Conservation (phyloP, 1,140 invertebrate genomes). For the Thalassaphorura encarpata region DNA sequence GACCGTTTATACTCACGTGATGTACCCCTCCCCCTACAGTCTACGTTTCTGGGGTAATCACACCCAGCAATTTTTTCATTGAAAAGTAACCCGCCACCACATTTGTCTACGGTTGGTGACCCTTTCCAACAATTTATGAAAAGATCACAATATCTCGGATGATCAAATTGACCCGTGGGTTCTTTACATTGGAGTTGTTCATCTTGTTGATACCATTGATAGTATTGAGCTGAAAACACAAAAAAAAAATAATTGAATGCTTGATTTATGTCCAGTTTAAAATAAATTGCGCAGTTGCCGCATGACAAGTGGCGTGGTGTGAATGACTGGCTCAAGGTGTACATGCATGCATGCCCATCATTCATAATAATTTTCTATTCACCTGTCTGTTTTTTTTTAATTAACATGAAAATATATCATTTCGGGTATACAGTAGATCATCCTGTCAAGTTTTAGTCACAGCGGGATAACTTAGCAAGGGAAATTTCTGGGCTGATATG, state of each 20-base stretch:
- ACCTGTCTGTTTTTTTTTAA: too few relatives aligned
- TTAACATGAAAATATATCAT: too few relatives aligned
- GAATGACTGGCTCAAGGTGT: too few relatives aligned
- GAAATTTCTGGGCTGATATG: too few relatives aligned
- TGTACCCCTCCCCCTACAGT: conserved; percentile 18
- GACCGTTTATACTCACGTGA: conserved; percentile 23
- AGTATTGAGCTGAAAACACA: too few relatives aligned
- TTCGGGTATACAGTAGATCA: too few relatives aligned
- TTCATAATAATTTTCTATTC: neutral
- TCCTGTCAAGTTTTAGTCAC: too few relatives aligned
- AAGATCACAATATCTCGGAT: conserved; percentile 26
- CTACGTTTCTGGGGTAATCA: conserved; percentile 25
- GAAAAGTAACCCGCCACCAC: conserved; percentile 20
- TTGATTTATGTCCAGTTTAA: too few relatives aligned
- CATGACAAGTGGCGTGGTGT: too few relatives aligned
- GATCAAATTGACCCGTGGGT: conserved; percentile 20
- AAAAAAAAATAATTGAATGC: too few relatives aligned
- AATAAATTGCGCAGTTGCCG: too few relatives aligned
- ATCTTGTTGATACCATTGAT: neutral
- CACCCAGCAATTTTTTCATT: conserved; percentile 19
- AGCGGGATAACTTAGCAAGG: too few relatives aligned
- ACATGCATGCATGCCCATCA: neutral
- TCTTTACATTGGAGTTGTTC: neutral
- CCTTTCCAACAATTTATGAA: conserved; percentile 28
- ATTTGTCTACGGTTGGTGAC: conserved; percentile 12